Conservation (phyloP, 2,113 vertebrate genomes). For the Tichodroma muraria region DNA sequence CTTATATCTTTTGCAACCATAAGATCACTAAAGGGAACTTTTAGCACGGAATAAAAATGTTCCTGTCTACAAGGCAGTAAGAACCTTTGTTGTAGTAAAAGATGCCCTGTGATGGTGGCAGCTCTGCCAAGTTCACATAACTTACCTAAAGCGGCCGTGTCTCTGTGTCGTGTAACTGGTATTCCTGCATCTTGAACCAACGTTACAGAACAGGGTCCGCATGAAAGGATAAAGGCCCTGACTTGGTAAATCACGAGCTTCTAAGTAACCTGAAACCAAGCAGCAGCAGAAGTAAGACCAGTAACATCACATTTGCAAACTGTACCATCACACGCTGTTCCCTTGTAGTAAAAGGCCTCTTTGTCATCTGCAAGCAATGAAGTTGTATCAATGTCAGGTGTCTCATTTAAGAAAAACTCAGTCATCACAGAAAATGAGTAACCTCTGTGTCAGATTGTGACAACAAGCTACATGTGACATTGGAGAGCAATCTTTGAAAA, state of each 20-base stretch:
- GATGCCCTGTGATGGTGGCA: not conserved
- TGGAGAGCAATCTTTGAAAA: not conserved
- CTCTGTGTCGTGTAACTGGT: not conserved
- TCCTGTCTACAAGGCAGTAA: not conserved
- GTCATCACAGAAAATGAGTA: not conserved
- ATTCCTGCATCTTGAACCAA: conserved; percentile 65
- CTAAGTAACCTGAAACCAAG: conserved; percentile 65
- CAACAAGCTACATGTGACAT: not conserved
- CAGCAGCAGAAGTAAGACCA: not conserved
- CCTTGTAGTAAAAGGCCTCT: not conserved
- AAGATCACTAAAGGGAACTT: not conserved
- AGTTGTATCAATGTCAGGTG: not conserved
- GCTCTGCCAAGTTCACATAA: not conserved
- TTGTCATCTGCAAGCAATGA: not conserved
- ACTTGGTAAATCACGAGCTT: conserved; percentile 71
- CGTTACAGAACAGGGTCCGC: conserved; percentile 65
- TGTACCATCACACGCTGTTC: not conserved
- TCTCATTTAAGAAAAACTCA: not conserved
- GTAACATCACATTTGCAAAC: not conserved
- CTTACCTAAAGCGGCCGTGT: conserved; percentile 15
- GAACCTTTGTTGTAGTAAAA: not conserved
- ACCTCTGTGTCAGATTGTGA: not conserved
- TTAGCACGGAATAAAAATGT: not conserved
- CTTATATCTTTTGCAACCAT: not conserved
- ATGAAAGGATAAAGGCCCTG: conserved; percentile 66